Percentiles rank a stretch among this genome's conserved stretches.
Conservation (phyloP, 2,797 vertebrate species). For the Malacoctenus gilli region DNA sequence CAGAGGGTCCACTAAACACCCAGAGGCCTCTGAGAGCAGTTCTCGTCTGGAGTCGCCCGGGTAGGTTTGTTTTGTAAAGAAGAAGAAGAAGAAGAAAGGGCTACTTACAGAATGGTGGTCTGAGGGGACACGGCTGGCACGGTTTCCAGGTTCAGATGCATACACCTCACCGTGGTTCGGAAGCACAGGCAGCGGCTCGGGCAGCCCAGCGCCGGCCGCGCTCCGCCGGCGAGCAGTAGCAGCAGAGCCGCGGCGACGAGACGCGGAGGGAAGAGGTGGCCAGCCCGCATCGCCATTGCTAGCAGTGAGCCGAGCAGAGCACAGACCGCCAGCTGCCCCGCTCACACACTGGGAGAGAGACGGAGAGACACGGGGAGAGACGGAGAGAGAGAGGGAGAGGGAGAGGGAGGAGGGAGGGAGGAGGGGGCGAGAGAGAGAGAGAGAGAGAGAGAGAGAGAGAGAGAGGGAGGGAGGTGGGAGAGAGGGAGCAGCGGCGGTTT, state of each 20-base stretch:
- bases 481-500: too few species aligned
- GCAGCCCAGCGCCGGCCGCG: slow-evolving; percentile 77
- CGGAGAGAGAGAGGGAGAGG: too few species aligned
- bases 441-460: too few species aligned
- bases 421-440: too few species aligned
- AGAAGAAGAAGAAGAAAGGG: neutral
- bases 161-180: slow-evolving; percentile 96
- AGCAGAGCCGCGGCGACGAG: slow-evolving; percentile 62
- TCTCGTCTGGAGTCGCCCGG: too few species aligned
- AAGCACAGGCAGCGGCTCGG: slow-evolving; percentile 96
- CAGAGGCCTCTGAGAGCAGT: too few species aligned
- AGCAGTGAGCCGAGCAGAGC: slow-evolving; percentile 71
- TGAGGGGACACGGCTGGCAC: slow-evolving; percentile 89
- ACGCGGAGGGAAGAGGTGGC: slow-evolving; percentile 69
- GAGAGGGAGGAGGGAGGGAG: too few species aligned
- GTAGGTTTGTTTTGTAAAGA: too few species aligned
- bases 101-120: slow-evolving; percentile 96
- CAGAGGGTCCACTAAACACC: too few species aligned
- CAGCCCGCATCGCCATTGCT: slow-evolving; percentile 82
- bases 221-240: slow-evolving; percentile 61
- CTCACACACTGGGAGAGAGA: slow-evolving; percentile 21
- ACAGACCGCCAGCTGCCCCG: slow-evolving; percentile 66
- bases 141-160: slow-evolving; percentile 94
- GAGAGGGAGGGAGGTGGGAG: too few species aligned
- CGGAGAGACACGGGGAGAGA: neutral